Base-by-base conservation (phyloP, 2,113 vertebrate genomes). In the Aythya baeri region DNA sequence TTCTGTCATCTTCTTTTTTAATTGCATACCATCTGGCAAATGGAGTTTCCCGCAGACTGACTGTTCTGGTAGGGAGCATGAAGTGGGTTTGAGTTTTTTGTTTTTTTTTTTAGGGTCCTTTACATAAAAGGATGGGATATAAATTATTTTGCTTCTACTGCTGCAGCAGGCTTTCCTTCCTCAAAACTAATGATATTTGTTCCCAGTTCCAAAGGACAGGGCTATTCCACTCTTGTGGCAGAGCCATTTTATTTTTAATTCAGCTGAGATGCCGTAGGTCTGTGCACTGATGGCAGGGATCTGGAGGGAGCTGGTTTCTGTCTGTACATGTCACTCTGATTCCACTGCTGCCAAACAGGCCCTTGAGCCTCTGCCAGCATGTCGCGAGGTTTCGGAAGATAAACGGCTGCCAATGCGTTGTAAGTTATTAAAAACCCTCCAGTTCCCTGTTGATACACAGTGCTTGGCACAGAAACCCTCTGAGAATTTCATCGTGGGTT, bases 401-500 rank as follows among this genome's bases (percentile, higher is more conserved):
- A 52, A 61, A 32, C 36, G 54, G 9, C 34, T 92, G 29, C 57
- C 57, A 43, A 11, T 12, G 20, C 52, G 13, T 31, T 72, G 13
- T 67, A 10, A 44, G n/a, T 61, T 38, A 23, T 18, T 52, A 65
- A 52, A 85, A 57, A 18, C 17, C 38, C n/a, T 52, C 21, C 32
- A 31, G 43, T 46, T 67, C 34, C 44, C 11, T 65, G 20, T 13
- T 80, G n/a, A 36, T 88, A 44, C 13, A 17, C 17, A 17, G 25
- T 29, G 36, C 22, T 90, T 34, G 80, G 66, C 23, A 61, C 44
- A 34, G n/a, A 32, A 79, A 20, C n/a, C 10, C 32, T 89, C 34
- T 1, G 3, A 49, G 67, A 49, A 18, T 76, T 95, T 21, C 0
- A 0, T 23, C 2, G 0, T 25, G 17, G 79, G 23, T 62, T 76